phyloP scores from a whole-genome alignment of 2,888 invertebrate species.

The Philereme vetulata region DNA sequence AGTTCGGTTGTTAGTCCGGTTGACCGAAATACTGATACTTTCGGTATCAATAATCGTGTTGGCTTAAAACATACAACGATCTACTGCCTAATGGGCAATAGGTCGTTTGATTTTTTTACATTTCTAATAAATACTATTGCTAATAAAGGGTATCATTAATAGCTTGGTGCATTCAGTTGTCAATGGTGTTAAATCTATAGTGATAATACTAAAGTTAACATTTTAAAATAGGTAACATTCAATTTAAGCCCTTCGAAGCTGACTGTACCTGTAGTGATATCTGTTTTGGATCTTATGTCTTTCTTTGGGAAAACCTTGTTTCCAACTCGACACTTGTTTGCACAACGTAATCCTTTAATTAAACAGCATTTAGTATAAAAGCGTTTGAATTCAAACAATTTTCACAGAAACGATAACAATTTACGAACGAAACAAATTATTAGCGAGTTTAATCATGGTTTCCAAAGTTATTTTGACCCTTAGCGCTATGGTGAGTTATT shows the following conservation, averaged over 20 bases:
- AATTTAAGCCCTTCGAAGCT: conserved; percentile 33
- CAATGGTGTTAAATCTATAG: too few species aligned
- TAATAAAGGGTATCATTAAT: too few species aligned
- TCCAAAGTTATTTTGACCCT: conserved; percentile 62
- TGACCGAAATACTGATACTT: too few species aligned
- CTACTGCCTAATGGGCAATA: too few species aligned
- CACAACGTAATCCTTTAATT: conserved; percentile 52
- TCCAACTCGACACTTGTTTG: conserved; percentile 41
- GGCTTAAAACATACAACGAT: too few species aligned
- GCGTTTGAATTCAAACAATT: conserved; percentile 37
- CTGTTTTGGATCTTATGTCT: conserved; percentile 53
- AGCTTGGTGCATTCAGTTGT: too few species aligned
- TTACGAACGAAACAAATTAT: conserved; percentile 48
- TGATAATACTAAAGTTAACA: too few species aligned
- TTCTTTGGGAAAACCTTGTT: conserved; percentile 69
- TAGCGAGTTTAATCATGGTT: conserved; percentile 57
- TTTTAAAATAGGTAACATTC: too few species aligned
- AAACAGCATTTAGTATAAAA: conserved; percentile 69
- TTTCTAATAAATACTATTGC: too few species aligned
- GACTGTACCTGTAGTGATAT: conserved; percentile 53
- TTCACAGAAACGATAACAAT: conserved; percentile 47
- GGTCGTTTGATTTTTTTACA: too few species aligned
- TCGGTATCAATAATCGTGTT: too few species aligned
- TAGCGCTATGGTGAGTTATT: conserved; percentile 65
- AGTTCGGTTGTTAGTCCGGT: too few species aligned